Evolutionary conservation across 1,140 invertebrate genomes (phyloP).

Genomic region (Polyergus mexicanus): DNA sequence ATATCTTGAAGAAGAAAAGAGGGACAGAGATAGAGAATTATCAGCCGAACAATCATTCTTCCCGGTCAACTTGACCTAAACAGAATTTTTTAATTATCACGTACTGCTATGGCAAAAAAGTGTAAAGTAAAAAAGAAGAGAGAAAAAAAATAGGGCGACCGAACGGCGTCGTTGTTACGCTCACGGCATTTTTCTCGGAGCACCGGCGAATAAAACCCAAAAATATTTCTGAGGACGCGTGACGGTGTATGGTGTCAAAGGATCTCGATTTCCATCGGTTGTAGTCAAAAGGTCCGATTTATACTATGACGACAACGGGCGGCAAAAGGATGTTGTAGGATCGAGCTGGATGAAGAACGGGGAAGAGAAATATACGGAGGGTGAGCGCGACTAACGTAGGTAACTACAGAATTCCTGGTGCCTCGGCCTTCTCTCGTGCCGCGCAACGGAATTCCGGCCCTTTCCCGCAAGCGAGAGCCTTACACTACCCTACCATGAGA

Average conservation of each 20-base stretch:
- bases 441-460: conserved; percentile 71
- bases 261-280: conserved; percentile 52
- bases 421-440: conserved; percentile 24
- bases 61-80: background rate
- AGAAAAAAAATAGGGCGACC: background rate
- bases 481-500: conserved; percentile 16
- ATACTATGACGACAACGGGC: conserved; percentile 50
- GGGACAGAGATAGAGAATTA: background rate
- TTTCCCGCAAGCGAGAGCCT: conserved; percentile 60
- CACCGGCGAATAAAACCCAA: conserved; percentile 33
- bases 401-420: conserved; percentile 72
- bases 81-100: conserved; percentile 57
- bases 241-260: conserved; percentile 41
- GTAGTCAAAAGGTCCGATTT: conserved; percentile 58
- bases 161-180: background rate
- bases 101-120: background rate
- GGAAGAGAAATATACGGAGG: conserved; percentile 17
- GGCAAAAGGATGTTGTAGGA: background rate
- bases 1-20: background rate
- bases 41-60: background rate
- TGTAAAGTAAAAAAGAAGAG: conserved; percentile 18
- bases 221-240: conserved; percentile 30
- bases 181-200: conserved; percentile 15
- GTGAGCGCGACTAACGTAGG: conserved; percentile 43
- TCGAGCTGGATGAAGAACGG: background rate